Base-by-base conservation (phyloP, 2,113 vertebrate genomes). In the Pelecanoides urinatrix region DNA sequence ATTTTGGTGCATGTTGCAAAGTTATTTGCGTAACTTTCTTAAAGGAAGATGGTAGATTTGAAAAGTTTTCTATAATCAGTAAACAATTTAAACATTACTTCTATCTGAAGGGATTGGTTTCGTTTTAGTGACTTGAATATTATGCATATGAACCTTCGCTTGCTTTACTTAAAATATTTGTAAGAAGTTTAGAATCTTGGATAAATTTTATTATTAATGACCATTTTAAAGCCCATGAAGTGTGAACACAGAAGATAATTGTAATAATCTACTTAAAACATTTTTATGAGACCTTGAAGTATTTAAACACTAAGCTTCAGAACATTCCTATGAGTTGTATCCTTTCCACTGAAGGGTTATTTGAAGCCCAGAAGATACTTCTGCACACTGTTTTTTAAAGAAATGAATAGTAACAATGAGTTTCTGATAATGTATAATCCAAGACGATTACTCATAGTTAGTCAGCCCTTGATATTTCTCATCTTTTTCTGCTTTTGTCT, bases 391-490 rank as follows among this genome's bases (percentile, higher is more conserved):
- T 59, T 78, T 86, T 62, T 65, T 8, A 49, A 86, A 80, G 79
- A 91, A 86, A 76, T 84, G 2, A 89, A 61, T 61, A 86, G 77
- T 56, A 86, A 70, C 80, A 77, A 17, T 62, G 73, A 90, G 56
- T 25, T 92, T 90, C 79, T 78, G 67, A 62, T 88, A 70, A 36
- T 73, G 86, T 44, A 61, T 79, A 91, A 92, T 92, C 67, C 40
- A 73, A 52, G 44, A 36, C 73, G 68, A 77, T 95, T 95, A 85
- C 84, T 94, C 73, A 91, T 59, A 49, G 49, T 89, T 94, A 93
- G 86, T 95, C 86, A 96, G 76, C 61, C 4, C 4, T 61, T 91
- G 52, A 4, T 87, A 66, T 67, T 82, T 86, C 53, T 93, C 56
- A 87, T 84, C 36, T 65, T 81, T 59, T 74, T 92, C 55, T 79